Base-by-base conservation (phyloP, 2,888 invertebrate genomes). In the Anoplius nigerrimus region DNA sequence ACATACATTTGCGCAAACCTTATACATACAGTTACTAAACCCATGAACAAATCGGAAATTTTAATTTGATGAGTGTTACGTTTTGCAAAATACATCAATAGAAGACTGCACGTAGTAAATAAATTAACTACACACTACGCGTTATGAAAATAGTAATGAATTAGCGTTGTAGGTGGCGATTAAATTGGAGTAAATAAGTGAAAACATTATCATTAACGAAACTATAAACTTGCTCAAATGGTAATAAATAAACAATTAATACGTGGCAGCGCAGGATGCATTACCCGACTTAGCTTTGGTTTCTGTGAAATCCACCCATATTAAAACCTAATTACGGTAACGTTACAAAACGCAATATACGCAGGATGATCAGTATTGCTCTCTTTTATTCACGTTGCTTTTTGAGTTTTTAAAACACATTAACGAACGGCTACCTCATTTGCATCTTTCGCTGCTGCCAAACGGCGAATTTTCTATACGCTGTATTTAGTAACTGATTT, bases 401-500 rank as follows among this genome's bases (percentile, higher is more conserved):
- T 64, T 62, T 55, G 58, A 34, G 6, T 52, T 67, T 58, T 73
- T 73, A 80, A 51, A 64, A 71, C 53, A 81, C 71, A 51, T 78
- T 79, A 59, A 79, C 72, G 65, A 73, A 74, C 65, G 84, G 86
- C 85, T 87, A 86, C 84, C 88, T 88, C 85, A 87, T 84, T 75
- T 89, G 86, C 80, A 87, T 82, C 84, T 93, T 93, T 68, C 94
- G 90, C 78, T 94, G 93, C 86, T 96, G 96, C 97, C 97, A 98
- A 57, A 94, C 90, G 52, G 92, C 94, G 90, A 94, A 98, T 86
- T 97, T 97, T 71, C 93, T 92, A 87, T 95, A 95, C 13, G 97
- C 96, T 0, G 95, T 93, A 86, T 94, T 94, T 76, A 98, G 90
- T 89, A 98, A 92, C 86, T 95, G 94, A 89, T 97, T 96, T 86